Conservation (phyloP, 2,797 vertebrate genomes). For the Leptatherina wallacei region DNA sequence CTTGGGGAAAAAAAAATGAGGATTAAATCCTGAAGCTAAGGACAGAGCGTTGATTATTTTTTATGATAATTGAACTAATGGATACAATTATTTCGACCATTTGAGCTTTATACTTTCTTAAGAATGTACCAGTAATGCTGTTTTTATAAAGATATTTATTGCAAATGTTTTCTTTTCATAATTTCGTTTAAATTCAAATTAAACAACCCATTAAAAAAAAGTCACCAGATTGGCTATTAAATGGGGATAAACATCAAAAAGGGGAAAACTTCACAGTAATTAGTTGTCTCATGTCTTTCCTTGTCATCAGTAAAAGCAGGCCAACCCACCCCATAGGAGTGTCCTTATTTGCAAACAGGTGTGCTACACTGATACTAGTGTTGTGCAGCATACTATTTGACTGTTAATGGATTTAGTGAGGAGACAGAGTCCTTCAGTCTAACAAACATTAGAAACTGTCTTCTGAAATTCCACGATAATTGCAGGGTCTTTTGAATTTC, state of each 20-base stretch:
- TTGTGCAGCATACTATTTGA: background rate
- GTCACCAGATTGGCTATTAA: too few species aligned
- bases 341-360: background rate
- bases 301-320: too few species aligned
- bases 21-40: constrained; percentile 17
- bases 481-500: background rate
- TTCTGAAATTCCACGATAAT: background rate
- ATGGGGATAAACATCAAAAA: too few species aligned
- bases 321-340: background rate
- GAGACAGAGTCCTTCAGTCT: background rate
- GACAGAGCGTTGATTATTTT: background rate
- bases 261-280: too few species aligned
- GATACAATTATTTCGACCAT: background rate
- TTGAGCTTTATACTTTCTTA: constrained; percentile 2
- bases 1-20: background rate
- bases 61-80: background rate
- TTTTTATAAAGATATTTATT: too few species aligned
- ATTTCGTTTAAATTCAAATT: too few species aligned
- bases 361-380: background rate
- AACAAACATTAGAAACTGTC: background rate
- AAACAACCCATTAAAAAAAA: too few species aligned
- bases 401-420: background rate
- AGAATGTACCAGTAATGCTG: background rate
- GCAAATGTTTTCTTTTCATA: too few species aligned
- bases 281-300: too few species aligned